These are phyloP conservation scores for Apis dorsata DNA, from an alignment of 1,140 invertebrate genomes.

Conservation along the genomic window DNA sequence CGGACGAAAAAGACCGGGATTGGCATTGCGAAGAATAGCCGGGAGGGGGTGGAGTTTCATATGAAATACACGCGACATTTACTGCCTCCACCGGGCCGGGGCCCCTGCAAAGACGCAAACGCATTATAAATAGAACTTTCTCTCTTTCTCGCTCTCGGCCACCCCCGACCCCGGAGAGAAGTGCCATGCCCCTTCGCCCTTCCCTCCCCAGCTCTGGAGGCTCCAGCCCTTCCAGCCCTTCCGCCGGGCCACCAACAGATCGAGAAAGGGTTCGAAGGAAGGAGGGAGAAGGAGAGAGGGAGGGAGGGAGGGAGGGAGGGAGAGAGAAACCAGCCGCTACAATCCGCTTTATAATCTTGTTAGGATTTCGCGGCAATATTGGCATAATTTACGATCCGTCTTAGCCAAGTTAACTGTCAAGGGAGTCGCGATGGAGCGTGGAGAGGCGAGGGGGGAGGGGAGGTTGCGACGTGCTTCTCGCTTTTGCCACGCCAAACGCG, in stretches of 20 bases:
- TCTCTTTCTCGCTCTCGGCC: conserved; percentile 45
- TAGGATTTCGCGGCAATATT: conserved; percentile 81
- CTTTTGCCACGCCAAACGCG: not conserved
- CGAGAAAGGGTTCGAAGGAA: conserved; percentile 50
- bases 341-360: conserved; percentile 80
- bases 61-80: conserved; percentile 81
- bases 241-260: conserved; percentile 49
- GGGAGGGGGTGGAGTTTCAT: conserved; percentile 77
- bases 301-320: too few relatives aligned
- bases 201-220: not conserved
- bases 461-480: conserved; percentile 44
- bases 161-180: not conserved
- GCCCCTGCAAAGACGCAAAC: conserved; percentile 74
- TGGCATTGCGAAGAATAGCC: conserved; percentile 73
- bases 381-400: conserved; percentile 79
- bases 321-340: conserved; percentile 48
- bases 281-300: conserved; percentile 32
- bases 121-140: conserved; percentile 78
- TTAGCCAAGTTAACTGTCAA: conserved; percentile 73
- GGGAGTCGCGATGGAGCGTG: conserved; percentile 53
- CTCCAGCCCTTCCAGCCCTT: conserved; percentile 19
- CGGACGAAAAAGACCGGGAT: conserved; percentile 74
- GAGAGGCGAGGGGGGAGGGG: conserved; percentile 47
- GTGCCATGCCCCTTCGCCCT: too few relatives aligned
- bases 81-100: conserved; percentile 77